Percentiles rank a stretch among this genome's conserved stretches.
These are phyloP conservation scores for Tortricodes alternella DNA, from an alignment of 2,888 invertebrate genomes.

Conservation along the genomic window DNA sequence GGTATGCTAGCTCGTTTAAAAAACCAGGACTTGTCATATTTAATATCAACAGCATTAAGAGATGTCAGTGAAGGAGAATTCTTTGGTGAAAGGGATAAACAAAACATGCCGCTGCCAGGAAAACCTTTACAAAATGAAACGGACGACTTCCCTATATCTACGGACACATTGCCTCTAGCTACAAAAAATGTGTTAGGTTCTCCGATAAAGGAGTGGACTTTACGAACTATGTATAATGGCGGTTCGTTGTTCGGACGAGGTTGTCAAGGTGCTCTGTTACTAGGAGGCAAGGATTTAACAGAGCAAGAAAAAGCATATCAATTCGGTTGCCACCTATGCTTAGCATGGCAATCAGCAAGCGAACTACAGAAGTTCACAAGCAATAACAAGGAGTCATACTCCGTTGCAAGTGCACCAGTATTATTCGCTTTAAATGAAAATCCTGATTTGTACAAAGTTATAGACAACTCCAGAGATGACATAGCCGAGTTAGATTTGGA, in stretches of 20 bases:
- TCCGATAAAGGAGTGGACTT: constrained; percentile 87
- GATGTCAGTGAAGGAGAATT: constrained; percentile 94
- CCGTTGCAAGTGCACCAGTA: constrained; percentile 91
- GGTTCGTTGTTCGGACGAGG: constrained; percentile 87
- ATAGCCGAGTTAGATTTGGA: constrained; percentile 84
- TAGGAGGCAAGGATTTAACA: constrained; percentile 86
- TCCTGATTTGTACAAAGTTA: constrained; percentile 82
- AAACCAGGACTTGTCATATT: constrained; percentile 88
- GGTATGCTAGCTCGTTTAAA: constrained; percentile 88
- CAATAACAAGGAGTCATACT: constrained; percentile 83
- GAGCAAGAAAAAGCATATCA: constrained; percentile 88
- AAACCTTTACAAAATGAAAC: constrained; percentile 64
- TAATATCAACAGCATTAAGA: constrained; percentile 90
- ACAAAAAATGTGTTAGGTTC: constrained; percentile 73
- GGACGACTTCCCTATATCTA: constrained; percentile 56
- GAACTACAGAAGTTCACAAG: constrained; percentile 72
- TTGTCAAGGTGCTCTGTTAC: constrained; percentile 89
- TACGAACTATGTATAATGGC: constrained; percentile 87
- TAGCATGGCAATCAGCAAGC: constrained; percentile 89
- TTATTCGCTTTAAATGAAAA: constrained; percentile 91
- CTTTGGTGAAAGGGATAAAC: constrained; percentile 87
- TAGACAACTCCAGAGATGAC: constrained; percentile 81
- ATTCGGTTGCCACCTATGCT: constrained; percentile 91
- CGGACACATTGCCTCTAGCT: constrained; percentile 66
- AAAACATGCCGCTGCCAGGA: constrained; percentile 88